A percentile compares a stretch with the other conserved stretches of the same genome.
These are phyloP conservation scores for Podarcis raffonei DNA, from an alignment of 2,113 vertebrate genomes.

Conservation along the genomic window DNA sequence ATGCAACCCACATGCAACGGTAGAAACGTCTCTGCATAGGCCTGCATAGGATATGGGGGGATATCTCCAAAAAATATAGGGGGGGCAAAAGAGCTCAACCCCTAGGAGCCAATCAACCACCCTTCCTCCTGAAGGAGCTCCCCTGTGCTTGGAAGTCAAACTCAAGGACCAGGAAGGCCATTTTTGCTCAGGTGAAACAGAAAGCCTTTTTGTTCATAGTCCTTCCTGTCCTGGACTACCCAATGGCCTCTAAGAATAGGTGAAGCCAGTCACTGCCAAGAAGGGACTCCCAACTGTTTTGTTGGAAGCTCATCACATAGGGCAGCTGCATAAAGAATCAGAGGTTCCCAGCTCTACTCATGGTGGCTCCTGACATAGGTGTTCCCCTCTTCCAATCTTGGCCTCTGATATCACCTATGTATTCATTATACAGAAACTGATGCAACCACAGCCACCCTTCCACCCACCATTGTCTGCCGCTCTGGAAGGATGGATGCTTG, in stretches of 20 bases:
- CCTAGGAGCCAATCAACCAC: no score
- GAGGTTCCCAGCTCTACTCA: not conserved
- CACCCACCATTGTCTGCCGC: not conserved
- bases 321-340: not conserved
- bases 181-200: not conserved
- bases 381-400: not conserved
- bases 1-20: not conserved
- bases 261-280: not conserved
- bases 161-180: not conserved
- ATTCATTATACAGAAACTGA: not conserved
- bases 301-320: no score
- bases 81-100: no score
- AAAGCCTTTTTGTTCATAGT: not conserved
- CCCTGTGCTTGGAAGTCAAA: not conserved
- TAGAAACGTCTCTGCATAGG: not conserved
- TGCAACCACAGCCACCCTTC: not conserved
- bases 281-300: no score
- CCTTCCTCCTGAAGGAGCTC: no score
- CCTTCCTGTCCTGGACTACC: not conserved
- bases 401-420: not conserved
- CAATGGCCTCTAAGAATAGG: no score
- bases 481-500: not conserved
- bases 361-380: no score
- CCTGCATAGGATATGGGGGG: not conserved
- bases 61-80: no score